Percentiles rank a stretch among this genome's conserved stretches.
These are phyloP conservation scores for Delichon dasypus DNA, from an alignment of 2,797 vertebrate genomes.

Conservation along the genomic window DNA sequence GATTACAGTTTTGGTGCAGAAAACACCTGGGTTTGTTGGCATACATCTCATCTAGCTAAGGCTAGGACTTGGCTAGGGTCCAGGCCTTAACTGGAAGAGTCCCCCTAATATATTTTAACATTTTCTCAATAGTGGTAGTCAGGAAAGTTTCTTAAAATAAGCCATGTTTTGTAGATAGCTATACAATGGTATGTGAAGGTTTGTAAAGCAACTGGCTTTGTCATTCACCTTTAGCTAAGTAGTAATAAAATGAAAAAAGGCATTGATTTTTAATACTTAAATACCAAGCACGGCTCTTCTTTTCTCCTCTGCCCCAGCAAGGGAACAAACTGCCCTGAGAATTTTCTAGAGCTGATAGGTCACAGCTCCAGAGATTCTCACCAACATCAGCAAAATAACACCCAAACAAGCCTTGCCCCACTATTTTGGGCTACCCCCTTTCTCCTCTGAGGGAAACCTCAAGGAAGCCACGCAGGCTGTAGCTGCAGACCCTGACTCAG, in stretches of 20 bases:
- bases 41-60: not conserved
- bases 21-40: not conserved
- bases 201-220: not conserved
- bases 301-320: not conserved
- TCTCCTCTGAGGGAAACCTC: too few relatives aligned
- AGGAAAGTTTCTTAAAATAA: not conserved
- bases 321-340: not conserved
- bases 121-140: not conserved
- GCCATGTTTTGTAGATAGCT: not conserved
- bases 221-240: not conserved
- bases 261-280: not conserved
- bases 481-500: not conserved
- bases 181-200: not conserved
- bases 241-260: not conserved
- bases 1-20: not conserved
- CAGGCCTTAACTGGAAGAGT: not conserved
- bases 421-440: not conserved
- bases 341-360: not conserved
- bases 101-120: not conserved
- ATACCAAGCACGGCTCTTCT: not conserved
- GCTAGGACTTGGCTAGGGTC: not conserved
- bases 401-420: not conserved
- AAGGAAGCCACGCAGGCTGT: not conserved
- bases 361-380: not conserved
- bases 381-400: not conserved